Evolutionary conservation across 92 coral and sea anemone genomes (phyloP), one percentile per base, ranked within the genome.

Genomic region (Nematostella vectensis): DNA sequence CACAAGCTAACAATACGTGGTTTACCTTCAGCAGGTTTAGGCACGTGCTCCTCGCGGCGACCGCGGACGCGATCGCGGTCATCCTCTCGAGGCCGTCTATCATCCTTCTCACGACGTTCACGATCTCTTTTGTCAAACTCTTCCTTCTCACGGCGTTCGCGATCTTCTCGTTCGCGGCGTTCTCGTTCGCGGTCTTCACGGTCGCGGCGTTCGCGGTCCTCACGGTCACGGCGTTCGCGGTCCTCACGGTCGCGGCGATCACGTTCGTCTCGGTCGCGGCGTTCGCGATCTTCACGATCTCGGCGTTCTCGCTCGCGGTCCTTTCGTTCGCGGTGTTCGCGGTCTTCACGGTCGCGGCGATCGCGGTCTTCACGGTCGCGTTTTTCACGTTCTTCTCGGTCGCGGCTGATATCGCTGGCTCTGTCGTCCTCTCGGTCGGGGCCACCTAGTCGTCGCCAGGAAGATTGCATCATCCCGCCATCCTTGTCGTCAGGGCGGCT

Each of bases 1-100:
- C n/a, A n/a, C n/a, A n/a, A n/a, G n/a, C n/a, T n/a, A n/a, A n/a
- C 40, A 33, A 15, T 6, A 33, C 15, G 40, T 33, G 6, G 40
- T 33, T 26, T 70, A 78, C 85, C 85, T 42, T 79, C 87, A 21
- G 87, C 87, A 26, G 87, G 72, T 57, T 62, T 76, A 6, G 87
- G 76, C 17, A 55, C 66, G 31, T 73, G 50, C 29, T 45, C 53
- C 22, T 37, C 57, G 4, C 29, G 33, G 24, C 57, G 33, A 39
- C 55, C 31, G 27, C 30, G 42, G 16, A n/a, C 57, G 2, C 27
- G 48, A 43, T 30, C 62, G 4, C 62, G 6, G 6, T 15, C 40
- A 4, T 23, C 6, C 16, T 53, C 58, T 10, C 36, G 38, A 27
- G 12, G 20, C 3, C 52, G 22, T 10, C 3, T 25, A 19, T 33